These are phyloP conservation scores for Geophilus truncorum DNA, from an alignment of 2,888 invertebrate species.

Conservation along the genomic window DNA sequence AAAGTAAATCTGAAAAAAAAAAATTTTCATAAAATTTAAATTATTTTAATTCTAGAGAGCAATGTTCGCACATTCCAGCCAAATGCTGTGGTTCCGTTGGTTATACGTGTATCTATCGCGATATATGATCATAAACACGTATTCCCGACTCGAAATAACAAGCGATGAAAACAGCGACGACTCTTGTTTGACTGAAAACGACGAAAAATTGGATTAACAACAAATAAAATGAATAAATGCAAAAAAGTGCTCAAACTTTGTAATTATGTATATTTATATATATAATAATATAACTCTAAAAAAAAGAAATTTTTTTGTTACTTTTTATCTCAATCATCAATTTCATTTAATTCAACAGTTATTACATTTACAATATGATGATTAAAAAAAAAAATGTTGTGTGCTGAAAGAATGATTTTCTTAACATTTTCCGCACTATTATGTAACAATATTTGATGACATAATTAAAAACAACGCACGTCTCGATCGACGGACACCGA, in stretches of 20 bases:
- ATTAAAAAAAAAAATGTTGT: no score
- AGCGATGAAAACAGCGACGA: background rate
- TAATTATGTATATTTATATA: background rate
- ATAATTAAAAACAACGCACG: no score
- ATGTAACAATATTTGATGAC: no score
- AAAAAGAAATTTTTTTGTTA: background rate
- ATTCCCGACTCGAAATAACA: slow-evolving; percentile 45
- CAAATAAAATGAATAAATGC: background rate
- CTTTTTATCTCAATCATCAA: background rate
- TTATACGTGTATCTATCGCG: slow-evolving; percentile 83
- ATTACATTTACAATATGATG: no score
- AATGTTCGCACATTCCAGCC: slow-evolving; percentile 82
- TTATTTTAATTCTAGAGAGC: slow-evolving; percentile 58
- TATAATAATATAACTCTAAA: background rate
- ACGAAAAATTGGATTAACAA: slow-evolving; percentile 18
- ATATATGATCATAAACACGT: slow-evolving; percentile 84
- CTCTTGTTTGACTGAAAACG: background rate
- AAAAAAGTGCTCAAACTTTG: background rate
- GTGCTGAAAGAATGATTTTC: no score
- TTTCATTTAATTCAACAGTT: background rate
- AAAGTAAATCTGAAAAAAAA: no score
- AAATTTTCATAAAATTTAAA: background rate
- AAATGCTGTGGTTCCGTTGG: slow-evolving; percentile 89
- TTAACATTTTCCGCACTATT: no score
- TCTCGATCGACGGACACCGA: background rate